phyloP scores from a whole-genome alignment of 2,797 vertebrate genomes.

The Enteromius unitaeniatus region DNA sequence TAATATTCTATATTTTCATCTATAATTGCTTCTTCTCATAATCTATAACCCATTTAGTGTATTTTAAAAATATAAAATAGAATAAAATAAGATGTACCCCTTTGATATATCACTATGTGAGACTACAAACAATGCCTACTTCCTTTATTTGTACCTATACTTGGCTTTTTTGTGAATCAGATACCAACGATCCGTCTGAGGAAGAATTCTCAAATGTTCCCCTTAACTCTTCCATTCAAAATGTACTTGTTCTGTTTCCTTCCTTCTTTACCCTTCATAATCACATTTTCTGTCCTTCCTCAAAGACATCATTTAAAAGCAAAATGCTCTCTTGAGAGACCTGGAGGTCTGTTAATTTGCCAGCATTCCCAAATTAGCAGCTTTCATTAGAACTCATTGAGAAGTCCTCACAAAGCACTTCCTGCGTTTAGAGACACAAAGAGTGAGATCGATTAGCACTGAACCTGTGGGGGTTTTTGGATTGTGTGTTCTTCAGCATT shows the following conservation, averaged over 20 bases:
- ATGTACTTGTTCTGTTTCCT: conserved; percentile 47
- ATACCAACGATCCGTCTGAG: not conserved
- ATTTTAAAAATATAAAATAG: not conserved
- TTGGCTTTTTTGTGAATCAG: conserved; percentile 16
- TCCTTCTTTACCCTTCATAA: conserved; percentile 61
- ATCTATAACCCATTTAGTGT: not conserved
- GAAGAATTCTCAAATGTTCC: conserved; percentile 21
- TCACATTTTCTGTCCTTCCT: conserved; percentile 65
- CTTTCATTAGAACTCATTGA: conserved; percentile 71
- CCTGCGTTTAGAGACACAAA: conserved; percentile 70
- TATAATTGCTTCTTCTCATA: not conserved
- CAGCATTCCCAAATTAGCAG: conserved; percentile 71
- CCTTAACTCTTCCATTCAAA: conserved; percentile 33
- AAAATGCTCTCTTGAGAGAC: conserved; percentile 64
- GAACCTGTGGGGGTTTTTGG: conserved; percentile 56
- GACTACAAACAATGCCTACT: conserved; percentile 1
- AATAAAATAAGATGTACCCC: not conserved
- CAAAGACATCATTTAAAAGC: conserved; percentile 64
- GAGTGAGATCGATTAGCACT: conserved; percentile 61
- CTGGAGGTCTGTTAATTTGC: conserved; percentile 67
- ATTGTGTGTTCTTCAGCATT: conserved; percentile 33
- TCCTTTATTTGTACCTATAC: not conserved
- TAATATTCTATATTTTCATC: not conserved
- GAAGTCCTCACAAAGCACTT: conserved; percentile 71
- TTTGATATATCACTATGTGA: not conserved